Evolutionary conservation across 2,797 vertebrate genomes (phyloP).

Genomic region (Taenioides sp.): DNA sequence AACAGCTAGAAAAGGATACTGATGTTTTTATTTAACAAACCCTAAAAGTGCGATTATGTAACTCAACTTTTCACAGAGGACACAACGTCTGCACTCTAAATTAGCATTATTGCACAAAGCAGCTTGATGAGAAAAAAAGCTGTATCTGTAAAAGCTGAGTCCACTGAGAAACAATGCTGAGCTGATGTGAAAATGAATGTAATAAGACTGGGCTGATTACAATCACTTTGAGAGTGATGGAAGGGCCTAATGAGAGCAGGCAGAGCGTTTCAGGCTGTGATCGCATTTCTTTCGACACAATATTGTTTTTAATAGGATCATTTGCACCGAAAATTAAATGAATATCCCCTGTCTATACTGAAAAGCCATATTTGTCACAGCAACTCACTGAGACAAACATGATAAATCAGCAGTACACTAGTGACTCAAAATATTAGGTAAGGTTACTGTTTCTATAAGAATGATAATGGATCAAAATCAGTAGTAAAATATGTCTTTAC

Average conservation of each 20-base stretch:
- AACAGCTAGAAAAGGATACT: background rate
- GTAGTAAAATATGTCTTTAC: background rate
- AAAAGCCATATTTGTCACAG: constrained; percentile 4
- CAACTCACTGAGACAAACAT: background rate
- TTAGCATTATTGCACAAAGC: constrained; percentile 3
- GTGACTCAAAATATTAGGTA: background rate
- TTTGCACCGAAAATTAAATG: background rate
- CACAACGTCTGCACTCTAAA: background rate
- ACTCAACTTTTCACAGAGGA: background rate
- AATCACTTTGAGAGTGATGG: constrained; percentile 8
- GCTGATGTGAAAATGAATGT: constrained; percentile 4
- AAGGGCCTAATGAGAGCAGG: constrained; percentile 5
- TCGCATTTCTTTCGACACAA: constrained; percentile 10
- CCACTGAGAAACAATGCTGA: constrained; percentile 4
- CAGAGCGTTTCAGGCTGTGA: constrained; percentile 4
- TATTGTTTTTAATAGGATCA: constrained; percentile 12
- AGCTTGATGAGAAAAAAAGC: constrained; percentile 5
- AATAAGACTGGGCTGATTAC: constrained; percentile 14
- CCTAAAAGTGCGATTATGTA: background rate
- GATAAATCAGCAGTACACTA: background rate
- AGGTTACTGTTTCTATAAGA: background rate
- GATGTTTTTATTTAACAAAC: background rate
- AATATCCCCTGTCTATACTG: constrained; percentile 4
- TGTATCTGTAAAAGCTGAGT: constrained; percentile 6
- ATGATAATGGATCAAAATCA: background rate